A percentile compares a stretch with the other conserved stretches of the same genome.
These are phyloP conservation scores for Pteronotus mesoamericanus DNA, from an alignment of 2,797 vertebrate genomes.

Conservation along the genomic window DNA sequence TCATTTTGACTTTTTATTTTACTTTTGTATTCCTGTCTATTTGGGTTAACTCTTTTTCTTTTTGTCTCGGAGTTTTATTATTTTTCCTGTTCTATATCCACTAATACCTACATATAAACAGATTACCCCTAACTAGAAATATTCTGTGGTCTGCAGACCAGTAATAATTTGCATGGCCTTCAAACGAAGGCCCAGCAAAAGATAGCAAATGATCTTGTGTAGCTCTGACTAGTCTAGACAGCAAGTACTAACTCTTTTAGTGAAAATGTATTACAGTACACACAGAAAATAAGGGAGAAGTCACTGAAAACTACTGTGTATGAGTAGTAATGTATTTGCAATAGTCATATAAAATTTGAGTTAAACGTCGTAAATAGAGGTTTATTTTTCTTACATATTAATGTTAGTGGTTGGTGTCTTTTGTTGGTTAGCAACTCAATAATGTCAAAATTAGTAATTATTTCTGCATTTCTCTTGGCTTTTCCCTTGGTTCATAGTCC, in stretches of 20 bases:
- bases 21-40: neutral
- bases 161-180: neutral
- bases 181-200: neutral
- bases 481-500: neutral
- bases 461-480: neutral
- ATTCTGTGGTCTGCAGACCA: neutral
- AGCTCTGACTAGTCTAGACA: neutral
- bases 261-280: neutral
- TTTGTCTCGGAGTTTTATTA: neutral
- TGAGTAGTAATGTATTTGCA: neutral
- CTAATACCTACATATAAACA: neutral
- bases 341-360: neutral
- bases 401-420: neutral
- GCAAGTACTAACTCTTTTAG: neutral
- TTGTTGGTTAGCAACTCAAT: neutral
- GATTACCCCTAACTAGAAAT: neutral
- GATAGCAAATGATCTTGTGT: neutral
- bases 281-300: neutral
- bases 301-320: neutral
- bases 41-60: neutral
- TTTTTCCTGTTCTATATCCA: neutral
- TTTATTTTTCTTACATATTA: neutral
- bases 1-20: neutral
- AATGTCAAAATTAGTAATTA: neutral
- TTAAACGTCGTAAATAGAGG: neutral